Base-by-base conservation (phyloP, 2,888 invertebrate genomes). In the Phalera bucephala region DNA sequence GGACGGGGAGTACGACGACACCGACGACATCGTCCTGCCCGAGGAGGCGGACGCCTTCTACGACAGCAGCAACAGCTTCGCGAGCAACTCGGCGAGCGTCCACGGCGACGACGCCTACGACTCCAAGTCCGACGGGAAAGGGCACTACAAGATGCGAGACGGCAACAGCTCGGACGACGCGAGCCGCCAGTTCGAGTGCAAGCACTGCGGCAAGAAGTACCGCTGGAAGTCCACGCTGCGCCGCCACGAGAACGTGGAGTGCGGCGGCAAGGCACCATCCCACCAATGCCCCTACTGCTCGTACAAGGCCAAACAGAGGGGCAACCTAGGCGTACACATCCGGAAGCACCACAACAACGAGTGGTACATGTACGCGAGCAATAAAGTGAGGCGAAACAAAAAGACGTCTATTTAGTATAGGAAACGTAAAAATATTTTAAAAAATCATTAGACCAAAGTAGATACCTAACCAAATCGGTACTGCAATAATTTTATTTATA, bases 181-280 rank as follows among this genome's bases (percentile, higher is more conserved):
- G 17, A 83, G 84, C 55, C 83, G 92, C 2, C 93, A 93, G 68
- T 95, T 95, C 80, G 92, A 94, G 31, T 96, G 96, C 70, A 91
- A 95, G 32, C 95, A 95, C 72, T 96, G 96, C 83, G 95, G 96
- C 48, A 96, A 96, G 79, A 92, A 94, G 52, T 96, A 96, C 80
- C 93, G 95, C 63, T 96, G 96, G 95, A 96, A 95, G 84, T 95
- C 95, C 31, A 95, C 95, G 41, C 91, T 95, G 90, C 91, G 94
- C 7, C 92, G 95, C 2, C 96, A 96, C 84, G 95, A 95, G 80
- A 94, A 93, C 87, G 95, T 95, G 45, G 95, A 95, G 80, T 95
- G 95, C 80, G 94, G 95, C 27, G 95, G 95, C 49, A 96, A 95
- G 74, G 94, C 95, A 49, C 95, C 95, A 0, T 92, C 94, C 46